Base-by-base conservation (phyloP, 2,797 vertebrate genomes). In the Atherinosoma microstoma region DNA sequence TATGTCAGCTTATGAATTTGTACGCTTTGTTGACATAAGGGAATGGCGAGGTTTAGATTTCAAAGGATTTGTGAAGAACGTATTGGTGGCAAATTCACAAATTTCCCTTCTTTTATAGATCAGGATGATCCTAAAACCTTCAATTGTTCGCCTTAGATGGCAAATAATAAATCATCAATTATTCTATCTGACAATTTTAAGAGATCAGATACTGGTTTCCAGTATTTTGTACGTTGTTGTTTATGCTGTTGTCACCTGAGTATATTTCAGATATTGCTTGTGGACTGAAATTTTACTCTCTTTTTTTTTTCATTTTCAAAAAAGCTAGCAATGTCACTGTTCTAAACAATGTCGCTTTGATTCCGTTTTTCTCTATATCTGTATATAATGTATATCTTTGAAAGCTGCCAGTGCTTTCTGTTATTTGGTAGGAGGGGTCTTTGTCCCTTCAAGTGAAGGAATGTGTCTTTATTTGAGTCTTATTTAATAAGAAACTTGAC, bases 301-400 rank as follows among this genome's bases (percentile, higher is more conserved):
- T 42, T 69, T 62, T 30, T 12, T 78, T 83, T 73, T 22, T 36
- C 18, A 54, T 71, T 75, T 84, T 69, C 40, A 78, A 80, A 64
- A 61, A 67, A 84, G 76, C 45, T 76, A 40, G 84, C 72, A 61
- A 82, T 86, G 73, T 88, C 70, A 70, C 35, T 75, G 47, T 70
- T 49, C 88, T 90, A 86, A 92, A 88, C 88, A 89, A 89, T 92
- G 83, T 74, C 79, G 73, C 64, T 78, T 85, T 70, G 32, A 80
- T 62, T 76, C 59, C 47, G 42, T 84, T 80, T 84, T 40, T 83
- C 77, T 73, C 59, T 16, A 45, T 45, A 45, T 89, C 20, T 93
- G 88, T 93, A 90, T 88, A 91, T 92, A 93, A 83, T 75, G 70
- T 83, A 62, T 67, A 58, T 80, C 64, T 87, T 82, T 83, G 58